Evolutionary conservation across 2,113 vertebrate species (phyloP).

Genomic region (Hassar affinis): DNA sequence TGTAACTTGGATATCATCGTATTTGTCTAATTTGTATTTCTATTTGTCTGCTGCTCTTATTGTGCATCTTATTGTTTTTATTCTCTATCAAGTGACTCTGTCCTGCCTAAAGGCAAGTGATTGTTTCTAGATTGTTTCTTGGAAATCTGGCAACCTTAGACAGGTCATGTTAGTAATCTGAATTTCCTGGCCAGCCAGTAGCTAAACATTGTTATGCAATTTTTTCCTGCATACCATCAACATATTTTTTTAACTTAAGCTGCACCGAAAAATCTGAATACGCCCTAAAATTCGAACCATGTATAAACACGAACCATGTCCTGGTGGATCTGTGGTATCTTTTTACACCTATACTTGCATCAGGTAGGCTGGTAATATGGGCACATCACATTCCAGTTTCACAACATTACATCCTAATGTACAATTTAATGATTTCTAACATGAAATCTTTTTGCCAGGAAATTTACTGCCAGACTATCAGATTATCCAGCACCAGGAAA

Average conservation of each 20-base stretch:
- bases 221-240: background rate
- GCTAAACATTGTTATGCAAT: background rate
- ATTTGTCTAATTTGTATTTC: background rate
- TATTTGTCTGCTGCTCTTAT: background rate
- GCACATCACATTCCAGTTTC: constrained; percentile 18
- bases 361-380: constrained; percentile 39
- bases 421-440: constrained; percentile 10
- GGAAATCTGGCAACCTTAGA: background rate
- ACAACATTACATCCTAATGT: constrained; percentile 15
- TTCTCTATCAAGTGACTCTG: too few relatives aligned
- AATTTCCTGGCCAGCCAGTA: background rate
- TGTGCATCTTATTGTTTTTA: background rate
- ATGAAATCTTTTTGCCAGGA: constrained; percentile 33
- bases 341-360: background rate
- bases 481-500: background rate
- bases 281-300: background rate
- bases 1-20: background rate
- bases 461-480: constrained; percentile 8
- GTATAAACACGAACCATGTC: background rate
- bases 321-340: background rate
- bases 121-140: background rate
- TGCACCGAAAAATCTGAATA: background rate
- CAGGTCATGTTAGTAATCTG: background rate
- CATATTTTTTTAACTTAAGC: background rate
- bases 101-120: background rate